Percentiles rank a stretch among this genome's conserved stretches.
phyloP scores from a whole-genome alignment of 2,113 vertebrate genomes.

The Salvelinus sp. region DNA sequence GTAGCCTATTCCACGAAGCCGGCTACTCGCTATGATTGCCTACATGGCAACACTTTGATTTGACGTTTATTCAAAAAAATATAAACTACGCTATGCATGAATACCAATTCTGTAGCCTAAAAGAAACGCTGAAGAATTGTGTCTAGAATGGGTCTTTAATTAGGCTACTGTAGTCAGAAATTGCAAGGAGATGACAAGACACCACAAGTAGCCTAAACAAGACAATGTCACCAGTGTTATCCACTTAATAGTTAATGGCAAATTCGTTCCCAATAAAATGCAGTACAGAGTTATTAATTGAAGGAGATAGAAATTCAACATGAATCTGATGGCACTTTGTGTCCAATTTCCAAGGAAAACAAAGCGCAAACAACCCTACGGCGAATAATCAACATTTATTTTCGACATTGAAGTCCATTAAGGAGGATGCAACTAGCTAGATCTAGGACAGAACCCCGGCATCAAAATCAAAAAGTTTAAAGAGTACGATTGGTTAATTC shows the following conservation, averaged over 20 bases:
- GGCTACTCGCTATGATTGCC: neutral
- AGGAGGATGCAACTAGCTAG: neutral
- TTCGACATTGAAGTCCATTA: neutral
- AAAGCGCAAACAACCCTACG: neutral
- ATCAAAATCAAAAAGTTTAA: constrained; percentile 54
- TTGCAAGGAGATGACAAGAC: neutral
- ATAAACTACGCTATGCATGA: neutral
- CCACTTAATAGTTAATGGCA: neutral
- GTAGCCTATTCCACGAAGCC: neutral
- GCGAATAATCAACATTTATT: neutral
- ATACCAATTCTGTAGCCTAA: too few relatives aligned
- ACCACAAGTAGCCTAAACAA: neutral
- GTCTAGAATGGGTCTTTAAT: too few relatives aligned
- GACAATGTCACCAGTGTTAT: constrained; percentile 2
- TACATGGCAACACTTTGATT: neutral
- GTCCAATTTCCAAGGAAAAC: neutral
- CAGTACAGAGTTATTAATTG: neutral
- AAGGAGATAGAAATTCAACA: neutral
- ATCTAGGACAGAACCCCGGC: neutral
- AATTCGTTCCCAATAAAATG: neutral
- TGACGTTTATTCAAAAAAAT: neutral
- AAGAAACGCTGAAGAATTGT: neutral
- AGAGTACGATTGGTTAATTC: constrained; percentile 60
- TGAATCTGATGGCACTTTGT: neutral
- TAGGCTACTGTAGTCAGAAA: neutral